Conservation (phyloP, 1,140 invertebrate species). For the Zaprionus ghesquierei region DNA sequence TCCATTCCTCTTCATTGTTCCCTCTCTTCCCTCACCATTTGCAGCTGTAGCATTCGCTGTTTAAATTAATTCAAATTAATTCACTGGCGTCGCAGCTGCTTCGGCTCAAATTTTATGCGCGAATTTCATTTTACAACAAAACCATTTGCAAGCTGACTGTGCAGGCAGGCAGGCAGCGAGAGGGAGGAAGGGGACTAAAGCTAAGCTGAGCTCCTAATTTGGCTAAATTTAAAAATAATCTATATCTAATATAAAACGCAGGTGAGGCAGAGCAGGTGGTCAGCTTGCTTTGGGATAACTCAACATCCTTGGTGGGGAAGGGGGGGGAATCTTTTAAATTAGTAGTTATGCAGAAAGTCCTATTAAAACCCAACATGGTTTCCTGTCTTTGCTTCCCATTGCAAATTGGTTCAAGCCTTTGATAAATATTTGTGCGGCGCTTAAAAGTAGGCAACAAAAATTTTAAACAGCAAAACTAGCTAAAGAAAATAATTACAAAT, state of each 20-base stretch:
- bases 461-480: background rate
- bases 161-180: slow-evolving; percentile 6
- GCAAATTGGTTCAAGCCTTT: background rate
- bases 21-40: background rate
- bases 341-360: too few relatives aligned
- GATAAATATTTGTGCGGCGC: background rate
- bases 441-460: background rate
- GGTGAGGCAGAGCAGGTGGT: background rate
- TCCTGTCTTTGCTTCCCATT: background rate
- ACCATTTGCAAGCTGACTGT: slow-evolving; percentile 45
- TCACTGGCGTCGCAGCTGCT: slow-evolving; percentile 77
- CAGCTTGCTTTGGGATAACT: too few relatives aligned
- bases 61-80: slow-evolving; percentile 80
- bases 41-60: slow-evolving; percentile 42
- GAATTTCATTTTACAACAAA: slow-evolving; percentile 73
- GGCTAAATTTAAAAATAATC: slow-evolving; percentile 2
- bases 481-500: background rate
- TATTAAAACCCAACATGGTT: too few relatives aligned
- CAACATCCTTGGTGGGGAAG: too few relatives aligned
- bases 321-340: too few relatives aligned
- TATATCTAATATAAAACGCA: background rate
- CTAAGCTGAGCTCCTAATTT: background rate
- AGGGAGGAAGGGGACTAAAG: background rate
- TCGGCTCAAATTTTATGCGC: slow-evolving; percentile 79
- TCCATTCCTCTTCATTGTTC: background rate